These are phyloP conservation scores for Tipula confusa DNA, from an alignment of 2,888 invertebrate genomes.

Conservation along the genomic window DNA sequence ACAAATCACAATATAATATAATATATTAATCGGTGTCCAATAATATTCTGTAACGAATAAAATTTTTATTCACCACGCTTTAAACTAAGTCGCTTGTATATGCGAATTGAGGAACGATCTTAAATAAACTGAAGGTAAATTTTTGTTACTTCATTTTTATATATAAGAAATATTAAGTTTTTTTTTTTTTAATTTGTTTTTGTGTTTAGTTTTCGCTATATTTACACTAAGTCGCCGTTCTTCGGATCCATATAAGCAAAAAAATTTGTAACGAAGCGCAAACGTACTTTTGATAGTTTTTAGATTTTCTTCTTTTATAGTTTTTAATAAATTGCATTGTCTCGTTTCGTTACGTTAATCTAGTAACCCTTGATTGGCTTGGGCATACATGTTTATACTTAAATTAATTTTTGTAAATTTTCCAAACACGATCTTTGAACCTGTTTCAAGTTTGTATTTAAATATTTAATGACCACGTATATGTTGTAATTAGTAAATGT, in stretches of 20 bases:
- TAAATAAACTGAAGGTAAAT: not conserved
- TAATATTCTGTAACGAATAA: too few relatives aligned
- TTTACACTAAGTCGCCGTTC: too few relatives aligned
- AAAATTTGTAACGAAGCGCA: not conserved
- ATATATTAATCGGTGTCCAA: too few relatives aligned
- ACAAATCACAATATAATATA: not conserved
- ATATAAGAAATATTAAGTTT: not conserved
- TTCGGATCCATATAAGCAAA: not conserved
- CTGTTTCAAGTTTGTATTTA: too few relatives aligned
- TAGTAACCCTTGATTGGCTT: too few relatives aligned
- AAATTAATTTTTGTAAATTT: too few relatives aligned
- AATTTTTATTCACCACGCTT: not conserved
- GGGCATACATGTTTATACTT: too few relatives aligned
- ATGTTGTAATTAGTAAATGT: too few relatives aligned
- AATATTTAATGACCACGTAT: too few relatives aligned
- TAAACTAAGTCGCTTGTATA: not conserved
- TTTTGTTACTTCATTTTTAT: slow-evolving; percentile 8
- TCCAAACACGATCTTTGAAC: too few relatives aligned
- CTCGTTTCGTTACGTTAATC: too few relatives aligned
- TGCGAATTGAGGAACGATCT: not conserved
- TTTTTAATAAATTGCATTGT: not conserved
- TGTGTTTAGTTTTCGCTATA: not conserved
- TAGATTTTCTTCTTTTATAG: not conserved
- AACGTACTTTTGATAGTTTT: not conserved
- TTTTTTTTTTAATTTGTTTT: not conserved